Base-by-base conservation (phyloP, 2,888 invertebrate species). In the Scaeva pyrastri region DNA sequence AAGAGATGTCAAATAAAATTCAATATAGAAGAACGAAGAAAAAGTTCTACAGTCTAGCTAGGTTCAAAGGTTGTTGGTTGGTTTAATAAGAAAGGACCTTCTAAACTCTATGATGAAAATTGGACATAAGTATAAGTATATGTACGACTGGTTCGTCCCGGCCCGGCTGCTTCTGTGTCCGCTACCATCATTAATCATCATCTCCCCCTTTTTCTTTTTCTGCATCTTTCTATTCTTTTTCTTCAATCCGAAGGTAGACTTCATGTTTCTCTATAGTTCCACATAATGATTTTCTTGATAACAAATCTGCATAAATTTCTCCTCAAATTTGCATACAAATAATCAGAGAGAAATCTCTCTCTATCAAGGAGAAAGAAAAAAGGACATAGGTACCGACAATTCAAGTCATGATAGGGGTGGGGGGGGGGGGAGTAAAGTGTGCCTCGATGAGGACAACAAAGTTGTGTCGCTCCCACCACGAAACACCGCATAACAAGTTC, bases 311-410 rank as follows among this genome's bases (percentile, higher is more conserved):
- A 90, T 89, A 89, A 89, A 89, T 88, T 88, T 88, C 88, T 87
- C 88, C 87, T 89, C 21, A 88, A 89, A 89, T 90, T 90, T 89
- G 88, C 89, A 89, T 89, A 89, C 88, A 89, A 89, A 89, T 89
- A 90, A 89, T 90, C 89, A 88, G 82, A 50, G 70, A 64, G 70
- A 60, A n/a, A n/a, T n/a, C n/a, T 48, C 79, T 71, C 58, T 60
- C 23, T 55, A 45, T 52, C 36, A 21, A n/a, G 8, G 26, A 19
- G 64, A 70, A 36, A 14, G 31, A 70, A 64, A 70, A 70, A 55
- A 70, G 41, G 31, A 70, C 70, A 55, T 70, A 76, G 62, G 62
- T 55, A 76, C 62, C 62, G 41, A 36, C 62, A 58, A 60, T 68
- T 71, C 62, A 58, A 60, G 60, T 71, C 71, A 68, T 45, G 19